A percentile compares a stretch with the other conserved stretches of the same genome.
Conservation (phyloP, 2,797 vertebrate genomes). For the Phataginus tetradactyla region DNA sequence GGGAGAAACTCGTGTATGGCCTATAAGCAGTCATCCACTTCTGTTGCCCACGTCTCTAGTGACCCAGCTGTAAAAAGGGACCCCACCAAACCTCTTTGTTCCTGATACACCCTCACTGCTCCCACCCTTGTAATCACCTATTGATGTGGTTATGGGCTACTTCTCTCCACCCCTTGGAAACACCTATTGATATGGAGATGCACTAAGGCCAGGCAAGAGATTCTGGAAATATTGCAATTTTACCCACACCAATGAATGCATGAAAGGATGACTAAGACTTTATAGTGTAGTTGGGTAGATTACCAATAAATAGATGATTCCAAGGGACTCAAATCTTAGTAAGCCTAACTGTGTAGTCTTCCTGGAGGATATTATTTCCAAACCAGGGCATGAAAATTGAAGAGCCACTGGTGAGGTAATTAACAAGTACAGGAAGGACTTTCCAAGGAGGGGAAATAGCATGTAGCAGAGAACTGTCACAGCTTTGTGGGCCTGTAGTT, state of each 20-base stretch:
- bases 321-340: background rate
- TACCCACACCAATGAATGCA: background rate
- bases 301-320: background rate
- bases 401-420: background rate
- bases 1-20: no score
- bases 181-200: no score
- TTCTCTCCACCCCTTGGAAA: no score
- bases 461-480: background rate
- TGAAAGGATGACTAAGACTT: background rate
- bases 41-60: no score
- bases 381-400: background rate
- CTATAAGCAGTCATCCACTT: no score
- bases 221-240: no score
- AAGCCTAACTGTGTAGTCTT: background rate
- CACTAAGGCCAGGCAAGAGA: no score
- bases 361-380: background rate
- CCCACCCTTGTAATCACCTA: no score
- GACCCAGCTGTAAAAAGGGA: no score
- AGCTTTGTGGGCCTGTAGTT: background rate
- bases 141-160: no score
- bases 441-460: background rate
- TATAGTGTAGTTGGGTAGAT: background rate
- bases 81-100: no score
- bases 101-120: no score
- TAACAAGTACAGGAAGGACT: background rate